Conservation (phyloP, 1,140 invertebrate genomes). For the Aradophagus sp. region DNA sequence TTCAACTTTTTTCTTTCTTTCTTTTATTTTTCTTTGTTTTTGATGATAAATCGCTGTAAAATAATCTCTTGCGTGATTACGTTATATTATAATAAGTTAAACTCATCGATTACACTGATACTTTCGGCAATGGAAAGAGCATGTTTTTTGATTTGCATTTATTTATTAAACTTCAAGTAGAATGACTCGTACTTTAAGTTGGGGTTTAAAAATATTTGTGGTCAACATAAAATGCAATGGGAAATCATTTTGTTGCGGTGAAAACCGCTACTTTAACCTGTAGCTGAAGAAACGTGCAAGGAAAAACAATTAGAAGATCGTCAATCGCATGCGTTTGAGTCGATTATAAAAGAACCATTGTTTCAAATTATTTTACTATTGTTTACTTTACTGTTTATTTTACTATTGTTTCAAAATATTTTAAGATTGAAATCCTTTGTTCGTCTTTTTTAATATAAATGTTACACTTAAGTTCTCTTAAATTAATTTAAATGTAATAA, state of each 20-base stretch:
- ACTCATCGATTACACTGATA: no score
- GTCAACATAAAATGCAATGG: neutral
- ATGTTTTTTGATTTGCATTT: neutral
- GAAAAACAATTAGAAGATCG: conserved; percentile 21
- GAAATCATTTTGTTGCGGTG: conserved; percentile 7
- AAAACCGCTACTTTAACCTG: conserved; percentile 41
- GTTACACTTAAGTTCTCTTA: no score
- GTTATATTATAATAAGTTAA: no score
- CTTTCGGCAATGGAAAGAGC: neutral
- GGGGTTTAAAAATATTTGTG: neutral
- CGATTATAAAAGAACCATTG: neutral
- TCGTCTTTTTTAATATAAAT: no score
- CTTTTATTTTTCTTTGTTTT: no score
- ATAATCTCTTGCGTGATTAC: no score
- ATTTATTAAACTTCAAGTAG: no score
- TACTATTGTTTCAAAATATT: neutral
- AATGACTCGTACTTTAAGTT: neutral
- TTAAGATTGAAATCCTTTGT: no score
- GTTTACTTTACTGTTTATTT: neutral
- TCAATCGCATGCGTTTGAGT: conserved; percentile 2
- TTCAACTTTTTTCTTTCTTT: no score
- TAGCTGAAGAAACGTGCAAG: conserved; percentile 20
- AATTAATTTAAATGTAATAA: no score
- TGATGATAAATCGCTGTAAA: no score
- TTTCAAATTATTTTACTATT: no score